A percentile compares a stretch with the other conserved stretches of the same genome.
These are phyloP conservation scores for Rosalia funebris DNA, from an alignment of 2,888 invertebrate genomes.

Conservation along the genomic window DNA sequence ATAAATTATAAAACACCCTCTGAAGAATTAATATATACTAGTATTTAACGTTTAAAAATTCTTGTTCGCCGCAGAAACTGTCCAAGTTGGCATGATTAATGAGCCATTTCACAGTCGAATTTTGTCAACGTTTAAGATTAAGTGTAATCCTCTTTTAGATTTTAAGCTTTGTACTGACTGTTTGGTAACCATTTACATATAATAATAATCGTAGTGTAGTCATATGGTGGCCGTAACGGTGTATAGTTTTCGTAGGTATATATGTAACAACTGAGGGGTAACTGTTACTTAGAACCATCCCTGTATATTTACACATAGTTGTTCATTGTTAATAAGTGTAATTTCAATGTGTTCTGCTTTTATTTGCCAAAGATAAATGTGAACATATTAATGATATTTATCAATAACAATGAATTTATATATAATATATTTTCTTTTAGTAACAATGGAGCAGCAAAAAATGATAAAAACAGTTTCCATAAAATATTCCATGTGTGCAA, in stretches of 20 bases:
- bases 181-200: conserved; percentile 34
- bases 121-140: conserved; percentile 27
- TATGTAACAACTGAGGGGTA: neutral
- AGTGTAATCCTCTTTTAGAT: conserved; percentile 28
- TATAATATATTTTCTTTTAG: too few relatives aligned
- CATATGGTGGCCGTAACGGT: conserved; percentile 9
- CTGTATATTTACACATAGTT: too few relatives aligned
- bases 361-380: too few relatives aligned
- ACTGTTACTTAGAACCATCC: conserved; percentile 14
- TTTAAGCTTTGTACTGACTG: conserved; percentile 37
- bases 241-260: conserved; percentile 12
- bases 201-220: conserved; percentile 16
- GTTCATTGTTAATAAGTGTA: too few relatives aligned
- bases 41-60: neutral
- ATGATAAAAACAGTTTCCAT: too few relatives aligned
- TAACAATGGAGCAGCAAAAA: too few relatives aligned
- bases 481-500: too few relatives aligned
- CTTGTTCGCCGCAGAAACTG: neutral
- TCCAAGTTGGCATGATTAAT: conserved; percentile 10
- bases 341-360: too few relatives aligned
- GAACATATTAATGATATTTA: too few relatives aligned
- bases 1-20: too few relatives aligned
- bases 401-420: too few relatives aligned
- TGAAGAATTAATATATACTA: too few relatives aligned
- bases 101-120: conserved; percentile 8